phyloP scores from a whole-genome alignment of 2,888 invertebrate genomes.

The Elmis aenea region DNA sequence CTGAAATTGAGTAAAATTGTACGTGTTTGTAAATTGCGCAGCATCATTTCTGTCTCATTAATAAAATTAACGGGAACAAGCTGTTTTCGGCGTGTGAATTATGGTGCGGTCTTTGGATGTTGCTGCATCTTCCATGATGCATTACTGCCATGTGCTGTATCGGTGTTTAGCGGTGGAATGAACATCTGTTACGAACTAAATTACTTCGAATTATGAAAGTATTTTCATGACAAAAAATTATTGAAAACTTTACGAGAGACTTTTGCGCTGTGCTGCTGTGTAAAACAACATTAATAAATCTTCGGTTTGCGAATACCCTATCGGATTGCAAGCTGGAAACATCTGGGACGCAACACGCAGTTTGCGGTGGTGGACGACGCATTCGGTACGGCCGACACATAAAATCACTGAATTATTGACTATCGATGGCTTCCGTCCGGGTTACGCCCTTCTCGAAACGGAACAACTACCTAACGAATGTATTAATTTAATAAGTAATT shows the following conservation, averaged over 20 bases:
- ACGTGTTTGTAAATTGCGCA: too few relatives aligned
- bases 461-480: too few relatives aligned
- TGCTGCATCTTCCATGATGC: slow-evolving; percentile 8
- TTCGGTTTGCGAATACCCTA: slow-evolving; percentile 28
- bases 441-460: slow-evolving; percentile 40
- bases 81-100: slow-evolving; percentile 13
- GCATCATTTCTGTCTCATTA: slow-evolving; percentile 20
- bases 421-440: slow-evolving; percentile 45
- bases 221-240: slow-evolving; percentile 8
- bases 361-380: slow-evolving; percentile 32
- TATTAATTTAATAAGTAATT: too few relatives aligned
- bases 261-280: slow-evolving; percentile 21
- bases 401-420: slow-evolving; percentile 41
- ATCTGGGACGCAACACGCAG: slow-evolving; percentile 37
- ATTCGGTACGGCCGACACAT: slow-evolving; percentile 29
- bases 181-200: slow-evolving; percentile 11
- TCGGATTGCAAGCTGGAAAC: slow-evolving; percentile 28
- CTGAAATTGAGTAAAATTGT: too few relatives aligned
- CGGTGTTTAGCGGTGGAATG: slow-evolving; percentile 7
- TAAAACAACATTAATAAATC: slow-evolving; percentile 34
- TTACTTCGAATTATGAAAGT: slow-evolving; percentile 8
- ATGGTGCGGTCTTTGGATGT: slow-evolving; percentile 15
- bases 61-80: slow-evolving; percentile 17
- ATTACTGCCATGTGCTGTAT: slow-evolving; percentile 13
- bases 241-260: slow-evolving; percentile 10